Evolutionary conservation across 2,113 vertebrate species (phyloP), one percentile per base, ranked within the genome.

Genomic region (Perognathus longimembris): DNA sequence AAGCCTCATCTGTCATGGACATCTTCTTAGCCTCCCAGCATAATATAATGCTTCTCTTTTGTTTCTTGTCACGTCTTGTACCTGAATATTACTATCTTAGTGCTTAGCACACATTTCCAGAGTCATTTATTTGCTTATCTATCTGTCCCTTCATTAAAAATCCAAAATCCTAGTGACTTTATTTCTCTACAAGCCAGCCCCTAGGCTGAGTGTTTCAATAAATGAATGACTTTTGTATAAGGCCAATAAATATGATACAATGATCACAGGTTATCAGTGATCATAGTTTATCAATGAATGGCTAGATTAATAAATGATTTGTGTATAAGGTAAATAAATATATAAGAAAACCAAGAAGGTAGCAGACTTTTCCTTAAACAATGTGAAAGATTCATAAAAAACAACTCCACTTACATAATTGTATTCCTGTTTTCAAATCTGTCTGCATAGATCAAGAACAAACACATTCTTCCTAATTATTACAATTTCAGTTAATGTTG

Each of bases 351-450:
- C 57, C 64, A 84, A 80, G 61, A n/a, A 3, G 34, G 7, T 14
- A 57, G 54, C 28, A 77, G 12, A 59, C 21, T 54, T 54, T 36
- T 88, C 84, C 8, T 64, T n/a, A 81, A 30, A 79, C 89, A 79
- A 90, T 84, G 79, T 77, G 77, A 50, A 38, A 74, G 63, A 70
- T 76, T 79, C 5, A 1, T 84, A 40, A 61, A 54, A 38, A 86
- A 89, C 1, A 61, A 45, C 78, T 88, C 28, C 14, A 73, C 15
- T 94, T 81, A 63, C 38, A 2, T 45, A 64, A 61, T 76, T 83
- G 59, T n/a, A 64, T 82, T 93, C 78, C 36, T n/a, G n/a, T 59
- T 76, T 83, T 89, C 18, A 84, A 77, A 73, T 59, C 22, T 79
- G 93, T 63, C 32, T 91, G 28, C 32, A 42, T 85, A 76, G 69